These are phyloP conservation scores for Troides oblongomaculatus DNA, from an alignment of 2,888 invertebrate species.

Conservation along the genomic window DNA sequence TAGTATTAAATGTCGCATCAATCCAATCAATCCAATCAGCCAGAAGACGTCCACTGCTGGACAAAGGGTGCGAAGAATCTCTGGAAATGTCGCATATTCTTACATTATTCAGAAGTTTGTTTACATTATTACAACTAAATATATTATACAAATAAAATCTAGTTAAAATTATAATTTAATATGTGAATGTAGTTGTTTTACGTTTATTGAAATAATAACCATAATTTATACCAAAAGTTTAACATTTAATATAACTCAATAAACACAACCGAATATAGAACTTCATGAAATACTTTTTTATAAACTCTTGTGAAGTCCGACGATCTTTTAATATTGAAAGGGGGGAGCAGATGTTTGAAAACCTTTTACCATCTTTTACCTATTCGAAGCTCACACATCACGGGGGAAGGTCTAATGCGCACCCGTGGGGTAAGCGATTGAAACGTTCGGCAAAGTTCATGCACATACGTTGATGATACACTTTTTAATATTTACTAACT, in stretches of 20 bases:
- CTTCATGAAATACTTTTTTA: conserved; percentile 34
- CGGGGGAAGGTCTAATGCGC: conserved; percentile 53
- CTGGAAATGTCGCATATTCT: too few species aligned
- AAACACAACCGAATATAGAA: background rate
- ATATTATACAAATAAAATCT: too few species aligned
- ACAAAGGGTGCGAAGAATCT: too few species aligned
- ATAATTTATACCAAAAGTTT: background rate
- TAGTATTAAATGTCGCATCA: too few species aligned
- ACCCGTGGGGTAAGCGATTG: conserved; percentile 40
- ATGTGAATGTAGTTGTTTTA: too few species aligned
- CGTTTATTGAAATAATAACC: too few species aligned
- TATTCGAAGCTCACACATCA: conserved; percentile 49
- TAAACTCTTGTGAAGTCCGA: conserved; percentile 57
- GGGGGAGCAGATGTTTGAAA: conserved; percentile 66
- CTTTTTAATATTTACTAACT: conserved; percentile 44
- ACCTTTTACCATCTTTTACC: conserved; percentile 59
- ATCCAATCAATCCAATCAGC: too few species aligned
- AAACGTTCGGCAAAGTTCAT: conserved; percentile 43
- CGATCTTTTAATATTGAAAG: conserved; percentile 67
- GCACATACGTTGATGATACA: conserved; percentile 35
- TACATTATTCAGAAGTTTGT: too few species aligned
- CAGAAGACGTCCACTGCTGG: too few species aligned
- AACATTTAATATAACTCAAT: background rate
- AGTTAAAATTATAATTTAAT: background rate
- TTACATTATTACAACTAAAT: too few species aligned